Evolutionary conservation across 2,888 invertebrate genomes (phyloP).

Genomic region (Euzophera pinguis): DNA sequence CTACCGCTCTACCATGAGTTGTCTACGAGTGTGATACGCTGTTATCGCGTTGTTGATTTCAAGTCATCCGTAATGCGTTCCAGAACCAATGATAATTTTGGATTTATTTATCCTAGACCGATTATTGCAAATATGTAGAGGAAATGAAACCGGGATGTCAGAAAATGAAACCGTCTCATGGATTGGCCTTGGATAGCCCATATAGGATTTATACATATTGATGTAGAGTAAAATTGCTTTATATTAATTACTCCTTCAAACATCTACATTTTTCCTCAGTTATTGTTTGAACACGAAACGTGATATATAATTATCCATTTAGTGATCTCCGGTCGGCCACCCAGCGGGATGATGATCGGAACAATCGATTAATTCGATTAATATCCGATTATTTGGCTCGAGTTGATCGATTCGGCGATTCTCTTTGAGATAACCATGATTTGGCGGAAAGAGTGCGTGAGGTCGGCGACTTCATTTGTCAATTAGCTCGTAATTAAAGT

Average conservation of each 20-base stretch:
- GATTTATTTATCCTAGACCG: too few relatives aligned
- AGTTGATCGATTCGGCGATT: conserved; percentile 60
- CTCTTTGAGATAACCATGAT: conserved; percentile 60
- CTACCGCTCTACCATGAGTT: too few relatives aligned
- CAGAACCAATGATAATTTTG: too few relatives aligned
- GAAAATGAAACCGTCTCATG: too few relatives aligned
- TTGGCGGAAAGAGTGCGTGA: conserved; percentile 42
- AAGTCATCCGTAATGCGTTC: too few relatives aligned
- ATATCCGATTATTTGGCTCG: conserved; percentile 67
- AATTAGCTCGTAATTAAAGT: conserved; percentile 50
- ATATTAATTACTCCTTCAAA: not conserved
- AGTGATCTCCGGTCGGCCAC: conserved; percentile 56
- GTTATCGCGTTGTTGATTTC: too few relatives aligned
- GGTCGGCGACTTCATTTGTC: conserved; percentile 49
- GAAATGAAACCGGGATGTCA: too few relatives aligned
- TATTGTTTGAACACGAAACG: conserved; percentile 29
- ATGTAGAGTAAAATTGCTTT: too few relatives aligned
- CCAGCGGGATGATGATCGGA: conserved; percentile 46
- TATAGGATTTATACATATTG: too few relatives aligned
- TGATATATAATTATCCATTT: conserved; percentile 53
- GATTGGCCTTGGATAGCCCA: too few relatives aligned
- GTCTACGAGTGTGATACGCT: too few relatives aligned
- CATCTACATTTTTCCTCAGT: conserved; percentile 7
- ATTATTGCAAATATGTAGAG: too few relatives aligned
- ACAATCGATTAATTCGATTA: conserved; percentile 61